Conservation (phyloP, 2,113 vertebrate species). For the Clupea harengus region DNA sequence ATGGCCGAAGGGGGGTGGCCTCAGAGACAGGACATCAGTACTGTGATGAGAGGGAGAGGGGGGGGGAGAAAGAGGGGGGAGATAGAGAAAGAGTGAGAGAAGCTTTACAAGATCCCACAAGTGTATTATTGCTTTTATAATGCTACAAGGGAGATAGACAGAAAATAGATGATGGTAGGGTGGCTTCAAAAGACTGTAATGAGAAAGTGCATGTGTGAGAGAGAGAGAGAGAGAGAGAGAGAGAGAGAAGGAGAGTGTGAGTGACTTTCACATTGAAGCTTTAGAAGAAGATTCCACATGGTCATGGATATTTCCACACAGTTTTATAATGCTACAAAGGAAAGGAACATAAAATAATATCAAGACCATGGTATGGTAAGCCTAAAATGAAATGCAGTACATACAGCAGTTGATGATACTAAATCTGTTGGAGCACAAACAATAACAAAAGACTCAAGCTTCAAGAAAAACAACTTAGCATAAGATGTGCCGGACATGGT, state of each 20-base stretch:
- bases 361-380: too few relatives aligned
- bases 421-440: not conserved
- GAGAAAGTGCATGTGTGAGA: too few relatives aligned
- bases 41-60: not conserved
- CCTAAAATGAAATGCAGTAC: too few relatives aligned
- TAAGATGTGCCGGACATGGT: not conserved
- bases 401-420: too few relatives aligned
- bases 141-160: not conserved
- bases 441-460: not conserved
- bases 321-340: too few relatives aligned
- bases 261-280: too few relatives aligned
- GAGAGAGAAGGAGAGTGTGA: too few relatives aligned
- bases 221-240: too few relatives aligned
- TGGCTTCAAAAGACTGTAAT: too few relatives aligned
- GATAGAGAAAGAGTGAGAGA: not conserved
- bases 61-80: not conserved
- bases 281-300: too few relatives aligned
- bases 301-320: too few relatives aligned
- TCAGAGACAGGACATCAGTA: not conserved
- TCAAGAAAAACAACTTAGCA: slow-evolving; percentile 6
- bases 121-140: not conserved
- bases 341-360: too few relatives aligned
- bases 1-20: not conserved
- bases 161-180: not conserved
- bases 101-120: not conserved